These are phyloP conservation scores for Helicoverpa assulta DNA, from an alignment of 2,888 invertebrate genomes.

Conservation along the genomic window DNA sequence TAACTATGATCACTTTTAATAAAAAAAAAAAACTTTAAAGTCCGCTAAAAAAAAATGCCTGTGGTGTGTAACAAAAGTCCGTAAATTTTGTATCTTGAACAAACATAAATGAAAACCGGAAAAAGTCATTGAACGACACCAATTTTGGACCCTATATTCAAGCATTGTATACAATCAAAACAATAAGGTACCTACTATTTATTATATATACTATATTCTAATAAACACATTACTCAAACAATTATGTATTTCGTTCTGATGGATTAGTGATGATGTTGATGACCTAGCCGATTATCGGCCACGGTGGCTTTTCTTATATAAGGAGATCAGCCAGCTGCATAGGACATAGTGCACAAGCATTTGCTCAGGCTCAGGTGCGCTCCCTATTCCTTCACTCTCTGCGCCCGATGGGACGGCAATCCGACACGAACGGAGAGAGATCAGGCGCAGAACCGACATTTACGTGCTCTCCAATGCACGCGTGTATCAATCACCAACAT, in stretches of 20 bases:
- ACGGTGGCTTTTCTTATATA: no score
- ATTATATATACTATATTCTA: slow-evolving; percentile 24
- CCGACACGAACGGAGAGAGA: no score
- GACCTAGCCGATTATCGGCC: no score
- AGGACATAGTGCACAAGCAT: no score
- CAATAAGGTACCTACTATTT: slow-evolving; percentile 25
- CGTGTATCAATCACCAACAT: no score
- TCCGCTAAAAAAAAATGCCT: neutral
- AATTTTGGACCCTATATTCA: neutral
- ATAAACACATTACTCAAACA: slow-evolving; percentile 27
- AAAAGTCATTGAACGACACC: neutral
- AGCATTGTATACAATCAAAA: slow-evolving; percentile 13
- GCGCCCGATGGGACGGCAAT: no score
- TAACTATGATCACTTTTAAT: neutral
- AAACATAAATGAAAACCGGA: neutral
- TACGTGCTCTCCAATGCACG: no score
- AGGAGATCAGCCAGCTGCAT: no score
- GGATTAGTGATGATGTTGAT: no score
- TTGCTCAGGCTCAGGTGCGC: no score
- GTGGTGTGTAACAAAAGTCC: neutral
- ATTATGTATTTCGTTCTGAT: neutral
- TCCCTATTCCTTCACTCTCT: no score
- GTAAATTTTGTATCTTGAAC: neutral
- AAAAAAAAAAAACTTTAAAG: neutral
- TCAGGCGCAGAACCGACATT: no score